Conservation (phyloP, 2,888 invertebrate species). For the Caenorhabditis parvicauda region DNA sequence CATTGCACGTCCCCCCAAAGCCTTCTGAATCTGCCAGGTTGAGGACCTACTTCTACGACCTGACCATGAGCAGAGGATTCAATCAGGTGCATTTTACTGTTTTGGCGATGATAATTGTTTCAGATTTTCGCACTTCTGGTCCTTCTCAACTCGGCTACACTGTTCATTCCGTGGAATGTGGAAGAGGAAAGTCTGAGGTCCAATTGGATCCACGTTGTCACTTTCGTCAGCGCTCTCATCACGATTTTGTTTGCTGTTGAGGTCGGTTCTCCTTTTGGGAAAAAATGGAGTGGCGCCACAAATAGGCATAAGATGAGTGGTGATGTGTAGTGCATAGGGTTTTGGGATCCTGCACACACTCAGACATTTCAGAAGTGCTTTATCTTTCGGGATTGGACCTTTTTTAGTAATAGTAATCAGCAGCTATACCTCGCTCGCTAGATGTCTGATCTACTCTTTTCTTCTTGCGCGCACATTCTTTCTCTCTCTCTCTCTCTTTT, state of each 20-base stretch:
- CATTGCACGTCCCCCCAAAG: constrained; percentile 91
- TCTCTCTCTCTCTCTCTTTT: too few relatives aligned
- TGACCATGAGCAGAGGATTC: constrained; percentile 92
- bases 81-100: constrained; percentile 67
- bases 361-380: too few relatives aligned
- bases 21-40: constrained; percentile 73
- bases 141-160: constrained; percentile 83
- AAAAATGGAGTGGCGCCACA: too few relatives aligned
- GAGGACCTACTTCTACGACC: constrained; percentile 91
- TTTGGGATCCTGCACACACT: too few relatives aligned
- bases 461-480: too few relatives aligned
- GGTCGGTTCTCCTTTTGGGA: too few relatives aligned
- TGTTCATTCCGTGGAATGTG: constrained; percentile 67
- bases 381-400: neutral
- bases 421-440: too few relatives aligned
- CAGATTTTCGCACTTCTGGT: constrained; percentile 85
- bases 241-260: constrained; percentile 91
- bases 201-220: constrained; percentile 74
- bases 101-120: constrained; percentile 3
- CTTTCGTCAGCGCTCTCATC: constrained; percentile 81
- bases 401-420: too few relatives aligned
- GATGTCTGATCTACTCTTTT: too few relatives aligned
- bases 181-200: constrained; percentile 70
- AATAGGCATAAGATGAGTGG: too few relatives aligned
- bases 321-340: too few relatives aligned